Base-by-base conservation (phyloP, 2,888 invertebrate species). In the Willowsia nigromaculata region DNA sequence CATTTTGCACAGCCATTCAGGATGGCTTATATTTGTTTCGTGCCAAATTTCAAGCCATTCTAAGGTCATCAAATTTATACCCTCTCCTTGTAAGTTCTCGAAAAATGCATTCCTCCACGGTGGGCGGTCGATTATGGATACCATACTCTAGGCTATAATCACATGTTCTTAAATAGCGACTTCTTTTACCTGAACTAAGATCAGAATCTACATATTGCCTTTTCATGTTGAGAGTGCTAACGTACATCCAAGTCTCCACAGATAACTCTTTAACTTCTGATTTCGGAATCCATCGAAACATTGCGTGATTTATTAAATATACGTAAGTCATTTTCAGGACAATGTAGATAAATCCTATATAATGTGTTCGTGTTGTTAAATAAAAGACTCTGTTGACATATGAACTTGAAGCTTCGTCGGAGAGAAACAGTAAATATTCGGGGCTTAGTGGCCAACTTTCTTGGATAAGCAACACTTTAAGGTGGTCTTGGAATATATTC, bases 101-200 rank as follows among this genome's bases (percentile, higher is more conserved):
- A 43, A 82, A 43, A 37, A 88, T 62, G 30, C 88, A 88, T 18
- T 82, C 25, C 22, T 82, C 82, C 9, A 85, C 76, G 0, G 76
- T 76, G 0, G 85, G 85, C n/a, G 85, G 85, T 62, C 76, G 5
- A 22, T 85, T 76, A 0, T n/a, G 22, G 13, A 40, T 13, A 0
- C 22, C 30, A 18, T 62, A 85, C 9, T 33, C 47, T 1, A 22
- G 22, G 37, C 30, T 76, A 4, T 76, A 22, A 30, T 76, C 62
- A 22, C 85, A 85, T 0, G 62, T 56, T 53, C 50, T 62, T 30
- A 83, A 18, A 62, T 18, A 1, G n/a, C 15, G n/a, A n/a, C n/a
- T 7, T 11, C 1, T 18, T 65, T 68, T 22, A 68, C 82, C 6
- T 7, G 1, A 4, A 40, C n/a, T 13, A 25, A 83, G 15, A 47